Evolutionary conservation across 2,888 invertebrate genomes (phyloP), one percentile per base, ranked within the genome.

Genomic region (Epinotia brunnichana): DNA sequence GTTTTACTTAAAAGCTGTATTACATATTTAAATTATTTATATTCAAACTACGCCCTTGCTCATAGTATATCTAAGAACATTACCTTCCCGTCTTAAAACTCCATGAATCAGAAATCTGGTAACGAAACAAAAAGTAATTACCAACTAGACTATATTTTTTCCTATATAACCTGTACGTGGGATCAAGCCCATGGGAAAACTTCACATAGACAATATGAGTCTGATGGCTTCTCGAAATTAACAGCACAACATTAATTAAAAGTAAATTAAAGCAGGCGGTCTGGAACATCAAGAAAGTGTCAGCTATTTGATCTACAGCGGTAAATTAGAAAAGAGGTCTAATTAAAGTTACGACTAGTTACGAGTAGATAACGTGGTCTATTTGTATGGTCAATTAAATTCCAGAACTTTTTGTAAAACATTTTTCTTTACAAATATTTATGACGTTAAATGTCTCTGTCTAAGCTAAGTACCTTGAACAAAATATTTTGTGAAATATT

Each of bases 161-260:
- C 41, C 54, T 67, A 35, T 67, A 35, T 54, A 60, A 39, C 53
- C 51, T 44, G 61, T 7, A 35, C 72, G 72, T 72, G 72, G 61
- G 72, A 72, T 72, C 61, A 68, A 15, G 17, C 39, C 24, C 73
- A 73, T 73, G 73, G 57, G 73, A 73, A 73, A 69, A 15, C 19
- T 56, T 62, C 68, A 57, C 51, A 41, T 44, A 72, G 61, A 72
- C 61, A 68, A 73, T 57, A 44, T n/a, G 19, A 69, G 44, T 64
- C 57, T 62, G 63, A 59, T 69, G 73, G 48, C 59, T 73, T 57
- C 61, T 63, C 13, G 63, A 53, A 73, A 69, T 63, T 48, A 73
- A 69, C 73, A 69, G 63, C 57, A 69, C 41, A 51, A 11, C 39
- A 57, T 57, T 62, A 2, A 72, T 72, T 69, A 73, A 69, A 69